These are phyloP conservation scores for Melieria crassipennis DNA, from an alignment of 2,888 invertebrate genomes.

Conservation along the genomic window DNA sequence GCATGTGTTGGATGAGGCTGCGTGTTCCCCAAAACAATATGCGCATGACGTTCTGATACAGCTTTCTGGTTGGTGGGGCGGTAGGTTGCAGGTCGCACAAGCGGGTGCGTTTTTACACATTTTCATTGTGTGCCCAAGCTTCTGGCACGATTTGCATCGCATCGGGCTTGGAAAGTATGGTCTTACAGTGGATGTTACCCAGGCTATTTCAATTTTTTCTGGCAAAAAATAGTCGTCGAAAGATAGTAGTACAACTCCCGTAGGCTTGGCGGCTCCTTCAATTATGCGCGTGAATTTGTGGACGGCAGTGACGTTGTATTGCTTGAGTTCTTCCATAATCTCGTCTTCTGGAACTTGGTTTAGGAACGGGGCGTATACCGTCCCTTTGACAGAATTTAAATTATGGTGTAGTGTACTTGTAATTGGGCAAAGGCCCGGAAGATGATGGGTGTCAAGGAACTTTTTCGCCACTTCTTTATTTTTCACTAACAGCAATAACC, in stretches of 20 bases:
- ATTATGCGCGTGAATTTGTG: not conserved
- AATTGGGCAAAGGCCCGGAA: not conserved
- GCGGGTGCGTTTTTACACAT: not conserved
- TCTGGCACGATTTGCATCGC: not conserved
- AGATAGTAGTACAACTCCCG: not conserved
- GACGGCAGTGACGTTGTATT: not conserved
- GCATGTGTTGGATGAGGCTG: constrained; percentile 2
- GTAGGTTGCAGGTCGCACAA: not conserved
- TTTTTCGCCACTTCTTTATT: too few relatives aligned
- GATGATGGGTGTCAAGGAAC: too few relatives aligned
- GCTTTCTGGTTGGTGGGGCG: not conserved
- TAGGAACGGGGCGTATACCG: not conserved
- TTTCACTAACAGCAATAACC: too few relatives aligned
- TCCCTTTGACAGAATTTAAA: not conserved
- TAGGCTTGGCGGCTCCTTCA: not conserved
- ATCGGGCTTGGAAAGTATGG: not conserved
- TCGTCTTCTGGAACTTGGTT: constrained; percentile 1
- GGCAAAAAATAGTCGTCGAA: not conserved
- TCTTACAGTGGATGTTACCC: not conserved
- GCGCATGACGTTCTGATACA: not conserved
- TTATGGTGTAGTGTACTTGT: not conserved
- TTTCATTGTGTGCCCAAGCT: not conserved
- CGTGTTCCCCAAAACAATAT: not conserved
- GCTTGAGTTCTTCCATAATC: not conserved
- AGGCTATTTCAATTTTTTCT: not conserved